Conservation (phyloP, 2,888 invertebrate genomes). For the Caenorhabditis angaria region DNA sequence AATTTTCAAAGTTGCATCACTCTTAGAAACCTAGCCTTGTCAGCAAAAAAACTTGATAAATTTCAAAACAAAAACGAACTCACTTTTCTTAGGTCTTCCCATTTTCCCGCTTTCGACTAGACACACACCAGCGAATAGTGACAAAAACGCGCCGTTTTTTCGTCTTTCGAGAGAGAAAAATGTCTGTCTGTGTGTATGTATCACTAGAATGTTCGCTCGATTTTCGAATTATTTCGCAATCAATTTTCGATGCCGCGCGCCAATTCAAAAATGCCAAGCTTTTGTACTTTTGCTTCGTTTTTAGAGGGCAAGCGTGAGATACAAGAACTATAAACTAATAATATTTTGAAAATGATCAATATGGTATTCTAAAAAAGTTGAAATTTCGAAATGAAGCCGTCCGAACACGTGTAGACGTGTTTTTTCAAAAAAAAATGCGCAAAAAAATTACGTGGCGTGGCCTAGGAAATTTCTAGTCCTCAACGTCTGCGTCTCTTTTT, state of each 20-base stretch:
- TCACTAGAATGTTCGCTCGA: not conserved
- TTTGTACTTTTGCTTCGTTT: no score
- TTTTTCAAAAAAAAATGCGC: not conserved
- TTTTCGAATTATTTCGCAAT: not conserved
- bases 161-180: not conserved
- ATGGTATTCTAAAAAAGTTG: no score
- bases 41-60: not conserved
- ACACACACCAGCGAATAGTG: not conserved
- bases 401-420: no score
- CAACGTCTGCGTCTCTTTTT: not conserved
- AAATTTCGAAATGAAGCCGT: no score
- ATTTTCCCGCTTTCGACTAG: not conserved
- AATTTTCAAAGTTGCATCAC: no score
- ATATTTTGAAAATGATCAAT: no score
- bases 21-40: no score
- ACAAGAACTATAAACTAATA: no score
- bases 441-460: not conserved
- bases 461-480: not conserved
- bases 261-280: no score
- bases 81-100: not conserved
- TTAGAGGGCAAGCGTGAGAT: no score
- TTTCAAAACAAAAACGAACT: not conserved
- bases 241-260: no score
- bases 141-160: not conserved
- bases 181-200: not conserved